These are phyloP conservation scores for Drosophila lacicola DNA, from an alignment of 2,888 invertebrate genomes.

Conservation along the genomic window DNA sequence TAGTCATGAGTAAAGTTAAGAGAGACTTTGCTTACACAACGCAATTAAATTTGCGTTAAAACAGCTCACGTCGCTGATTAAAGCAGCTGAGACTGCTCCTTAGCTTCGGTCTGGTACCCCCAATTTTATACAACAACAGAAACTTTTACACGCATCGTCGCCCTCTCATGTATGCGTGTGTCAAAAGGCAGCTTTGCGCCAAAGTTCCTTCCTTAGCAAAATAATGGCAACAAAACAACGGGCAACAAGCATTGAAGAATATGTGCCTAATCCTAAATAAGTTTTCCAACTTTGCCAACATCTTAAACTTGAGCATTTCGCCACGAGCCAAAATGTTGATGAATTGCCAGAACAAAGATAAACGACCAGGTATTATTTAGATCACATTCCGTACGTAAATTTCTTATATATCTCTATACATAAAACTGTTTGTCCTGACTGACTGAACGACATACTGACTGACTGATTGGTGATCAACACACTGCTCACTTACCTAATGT, in stretches of 20 bases:
- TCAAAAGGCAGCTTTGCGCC: conserved; percentile 65
- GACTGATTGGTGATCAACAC: too few species aligned
- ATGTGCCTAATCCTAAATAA: conserved; percentile 73
- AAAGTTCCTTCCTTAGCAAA: conserved; percentile 52
- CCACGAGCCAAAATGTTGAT: conserved; percentile 11
- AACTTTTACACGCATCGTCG: conserved; percentile 78
- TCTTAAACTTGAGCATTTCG: conserved; percentile 4
- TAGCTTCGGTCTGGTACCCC: conserved; percentile 32
- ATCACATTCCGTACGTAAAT: background rate
- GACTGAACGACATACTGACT: too few species aligned
- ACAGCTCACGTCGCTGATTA: conserved; percentile 71
- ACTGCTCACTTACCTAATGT: too few species aligned
- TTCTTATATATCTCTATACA: too few species aligned
- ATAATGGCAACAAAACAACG: conserved; percentile 51
- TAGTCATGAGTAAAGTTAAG: conserved; percentile 70
- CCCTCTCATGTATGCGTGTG: conserved; percentile 38
- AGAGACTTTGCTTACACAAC: conserved; percentile 49
- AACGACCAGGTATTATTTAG: background rate
- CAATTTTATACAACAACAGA: conserved; percentile 71
- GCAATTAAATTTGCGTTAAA: conserved; percentile 81
- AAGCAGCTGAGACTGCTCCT: conserved; percentile 51
- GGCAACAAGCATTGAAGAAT: conserved; percentile 51
- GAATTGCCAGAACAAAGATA: conserved; percentile 5
- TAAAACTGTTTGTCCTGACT: too few species aligned
- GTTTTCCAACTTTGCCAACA: conserved; percentile 33